These are phyloP conservation scores for Apantesis nais DNA, from an alignment of 2,888 invertebrate species.

Conservation along the genomic window DNA sequence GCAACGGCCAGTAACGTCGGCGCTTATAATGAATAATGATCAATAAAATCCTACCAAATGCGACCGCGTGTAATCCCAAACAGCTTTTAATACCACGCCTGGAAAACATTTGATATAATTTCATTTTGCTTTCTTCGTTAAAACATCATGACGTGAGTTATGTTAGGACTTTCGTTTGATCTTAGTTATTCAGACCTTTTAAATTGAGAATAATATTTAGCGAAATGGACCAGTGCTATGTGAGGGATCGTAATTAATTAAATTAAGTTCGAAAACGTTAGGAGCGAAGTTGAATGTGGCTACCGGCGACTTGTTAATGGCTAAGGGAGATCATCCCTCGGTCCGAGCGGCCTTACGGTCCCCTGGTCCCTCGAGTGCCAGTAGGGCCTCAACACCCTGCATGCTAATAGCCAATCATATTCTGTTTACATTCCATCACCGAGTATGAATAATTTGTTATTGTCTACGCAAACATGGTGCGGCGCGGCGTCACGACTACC, in stretches of 20 bases:
- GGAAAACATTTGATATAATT: slow-evolving; percentile 55
- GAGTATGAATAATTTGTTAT: slow-evolving; percentile 85
- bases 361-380: slow-evolving; percentile 64
- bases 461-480: slow-evolving; percentile 79
- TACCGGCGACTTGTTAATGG: slow-evolving; percentile 79
- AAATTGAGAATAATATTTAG: slow-evolving; percentile 76
- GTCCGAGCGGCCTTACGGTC: slow-evolving; percentile 49
- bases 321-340: slow-evolving; percentile 75
- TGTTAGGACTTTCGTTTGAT: slow-evolving; percentile 67
- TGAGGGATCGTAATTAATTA: slow-evolving; percentile 81
- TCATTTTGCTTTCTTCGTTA: slow-evolving; percentile 62
- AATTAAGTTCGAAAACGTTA: slow-evolving; percentile 83
- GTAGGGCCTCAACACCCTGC: slow-evolving; percentile 66
- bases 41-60: slow-evolving; percentile 73
- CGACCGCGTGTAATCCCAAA: slow-evolving; percentile 58
- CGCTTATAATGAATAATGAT: slow-evolving; percentile 78
- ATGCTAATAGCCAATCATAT: slow-evolving; percentile 85
- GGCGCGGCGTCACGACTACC: slow-evolving; percentile 69
- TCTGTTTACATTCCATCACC: slow-evolving; percentile 85
- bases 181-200: slow-evolving; percentile 67
- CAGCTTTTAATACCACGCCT: slow-evolving; percentile 55
- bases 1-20: slow-evolving; percentile 64
- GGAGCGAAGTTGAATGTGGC: slow-evolving; percentile 77
- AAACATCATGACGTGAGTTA: slow-evolving; percentile 59
- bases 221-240: slow-evolving; percentile 68